Evolutionary conservation across 2,888 invertebrate genomes (phyloP), one percentile per base, ranked within the genome.

Genomic region (Mellilla xanthometata): DNA sequence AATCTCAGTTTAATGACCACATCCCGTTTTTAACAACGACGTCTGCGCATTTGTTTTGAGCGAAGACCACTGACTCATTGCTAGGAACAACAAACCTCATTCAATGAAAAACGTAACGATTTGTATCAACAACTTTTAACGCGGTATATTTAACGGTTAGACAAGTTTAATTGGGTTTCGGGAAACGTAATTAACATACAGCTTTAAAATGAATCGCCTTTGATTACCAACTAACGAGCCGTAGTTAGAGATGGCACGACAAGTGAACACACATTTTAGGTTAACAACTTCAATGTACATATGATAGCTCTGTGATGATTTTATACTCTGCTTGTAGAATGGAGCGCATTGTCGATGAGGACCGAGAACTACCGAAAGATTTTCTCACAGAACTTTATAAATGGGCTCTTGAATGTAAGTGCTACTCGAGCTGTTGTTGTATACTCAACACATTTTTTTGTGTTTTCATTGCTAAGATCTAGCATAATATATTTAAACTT

Each of bases 401-500:
- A 86, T 96, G 95, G 95, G 94, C 94, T 11, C 85, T 96, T 46
- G 95, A 96, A 90, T 95, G 95, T 94, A 90, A 93, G 94, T 92
- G 70, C 24, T 50, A 53, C 60, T 58, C 49, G 52, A 52, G 46
- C 40, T 54, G 52, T 52, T 54, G 56, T 56, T 49, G 49, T 48
- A 45, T 40, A 48, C 49, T 48, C 35, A 47, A 35, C 32, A 23
- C 32, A 39, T 40, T 31, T 48, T 30, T 49, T 65, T 68, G 49
- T 65, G 51, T 58, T 65, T 59, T 62, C 55, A 47, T 50, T 41
- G 54, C 57, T 45, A 49, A 55, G 35, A 49, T 54, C 44, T 38
- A 56, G 40, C 48, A 44, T 56, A 50, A 58, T 54, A n/a, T n/a
- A n/a, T 59, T 62, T 42, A 50, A 42, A 43, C 42, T 45, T 50